Evolutionary conservation across 1,140 invertebrate genomes (phyloP).

Genomic region (Aphelenchoides besseyi): DNA sequence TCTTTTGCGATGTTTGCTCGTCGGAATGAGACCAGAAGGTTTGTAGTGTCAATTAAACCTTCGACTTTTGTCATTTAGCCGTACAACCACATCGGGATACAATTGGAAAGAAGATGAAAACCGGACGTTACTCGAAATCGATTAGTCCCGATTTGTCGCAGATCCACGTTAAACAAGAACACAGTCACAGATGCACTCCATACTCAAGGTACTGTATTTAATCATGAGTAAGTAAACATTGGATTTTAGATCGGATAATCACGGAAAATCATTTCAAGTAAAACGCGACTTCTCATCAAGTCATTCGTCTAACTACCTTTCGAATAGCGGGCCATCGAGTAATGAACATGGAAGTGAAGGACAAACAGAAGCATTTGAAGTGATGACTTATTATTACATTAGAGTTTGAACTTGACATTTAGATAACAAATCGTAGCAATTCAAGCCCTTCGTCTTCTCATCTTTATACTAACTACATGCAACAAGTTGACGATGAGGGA

Average conservation of each 20-base stretch:
- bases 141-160: neutral
- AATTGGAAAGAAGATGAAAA: conserved; percentile 10
- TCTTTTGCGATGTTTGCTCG: conserved; percentile 66
- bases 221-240: neutral
- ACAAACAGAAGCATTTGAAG: too few species aligned
- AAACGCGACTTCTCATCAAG: neutral
- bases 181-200: too few species aligned
- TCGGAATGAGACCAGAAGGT: conserved; percentile 69
- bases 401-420: neutral
- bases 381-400: too few species aligned
- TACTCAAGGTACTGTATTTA: neutral
- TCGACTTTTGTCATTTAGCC: neutral
- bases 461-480: neutral
- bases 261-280: too few species aligned
- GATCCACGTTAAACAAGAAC: neutral
- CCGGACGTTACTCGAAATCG: neutral
- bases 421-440: neutral
- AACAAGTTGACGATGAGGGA: neutral
- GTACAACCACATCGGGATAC: conserved; percentile 29
- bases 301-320: neutral
- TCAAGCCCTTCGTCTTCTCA: neutral
- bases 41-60: conserved; percentile 21
- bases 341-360: too few species aligned
- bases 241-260: too few species aligned
- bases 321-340: neutral